These are phyloP conservation scores for Ctenochaetus hawaiiensis DNA, from an alignment of 2,797 vertebrate genomes.

Conservation along the genomic window DNA sequence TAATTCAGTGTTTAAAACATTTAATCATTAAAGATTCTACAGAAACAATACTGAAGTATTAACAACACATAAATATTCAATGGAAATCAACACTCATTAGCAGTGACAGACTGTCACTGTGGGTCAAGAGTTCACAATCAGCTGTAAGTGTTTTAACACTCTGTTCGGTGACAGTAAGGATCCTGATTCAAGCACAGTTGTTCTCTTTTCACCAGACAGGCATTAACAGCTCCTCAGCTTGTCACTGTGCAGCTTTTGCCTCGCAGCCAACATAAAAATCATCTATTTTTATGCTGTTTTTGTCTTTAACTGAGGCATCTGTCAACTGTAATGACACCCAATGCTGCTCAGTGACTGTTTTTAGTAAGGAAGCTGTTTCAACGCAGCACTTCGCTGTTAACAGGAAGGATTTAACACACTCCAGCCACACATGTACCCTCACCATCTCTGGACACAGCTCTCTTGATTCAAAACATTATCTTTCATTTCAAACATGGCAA, in stretches of 20 bases:
- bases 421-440: too few relatives aligned
- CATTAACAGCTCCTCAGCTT: neutral
- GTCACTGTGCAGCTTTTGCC: neutral
- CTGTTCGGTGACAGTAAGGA: neutral
- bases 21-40: neutral
- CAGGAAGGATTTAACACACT: neutral
- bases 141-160: neutral
- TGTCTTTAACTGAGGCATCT: slow-evolving; percentile 20
- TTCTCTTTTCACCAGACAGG: too few relatives aligned
- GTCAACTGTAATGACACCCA: neutral
- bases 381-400: neutral
- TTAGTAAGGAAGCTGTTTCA: neutral
- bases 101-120: neutral
- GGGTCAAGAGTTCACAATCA: neutral
- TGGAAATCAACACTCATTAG: neutral
- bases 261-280: neutral
- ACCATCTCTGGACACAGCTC: neutral
- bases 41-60: neutral
- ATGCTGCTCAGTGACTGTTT: neutral
- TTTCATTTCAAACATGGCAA: neutral
- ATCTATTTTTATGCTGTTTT: neutral
- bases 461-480: neutral
- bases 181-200: too few relatives aligned
- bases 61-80: neutral
- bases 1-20: neutral